phyloP scores from a whole-genome alignment of 2,797 vertebrate species.

The Cuculus canorus region DNA sequence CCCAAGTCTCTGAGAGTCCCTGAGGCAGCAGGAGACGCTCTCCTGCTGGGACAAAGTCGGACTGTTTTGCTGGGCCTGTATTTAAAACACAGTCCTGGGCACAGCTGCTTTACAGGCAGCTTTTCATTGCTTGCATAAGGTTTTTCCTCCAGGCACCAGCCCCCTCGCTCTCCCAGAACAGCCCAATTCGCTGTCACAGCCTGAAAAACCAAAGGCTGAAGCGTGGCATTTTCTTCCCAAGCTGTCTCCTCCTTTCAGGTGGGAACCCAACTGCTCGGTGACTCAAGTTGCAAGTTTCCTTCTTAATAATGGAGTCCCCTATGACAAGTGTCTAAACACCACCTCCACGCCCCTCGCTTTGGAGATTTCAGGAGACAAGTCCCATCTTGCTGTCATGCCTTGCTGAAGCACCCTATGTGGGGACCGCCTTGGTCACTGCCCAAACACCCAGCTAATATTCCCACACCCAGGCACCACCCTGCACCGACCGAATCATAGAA shows the following conservation, averaged over 20 bases:
- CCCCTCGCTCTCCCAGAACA: background rate
- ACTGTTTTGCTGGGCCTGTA: background rate
- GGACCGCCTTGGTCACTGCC: background rate
- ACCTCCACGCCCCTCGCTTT: background rate
- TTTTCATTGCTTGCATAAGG: background rate
- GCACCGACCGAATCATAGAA: no score
- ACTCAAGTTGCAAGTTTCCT: slow-evolving; percentile 3
- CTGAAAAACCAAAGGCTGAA: background rate
- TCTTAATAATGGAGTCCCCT: background rate
- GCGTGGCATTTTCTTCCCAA: background rate
- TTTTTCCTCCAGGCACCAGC: fast-evolving
- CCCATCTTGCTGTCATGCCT: background rate
- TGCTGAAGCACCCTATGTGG: background rate
- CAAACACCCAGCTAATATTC: background rate
- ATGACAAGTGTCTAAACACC: background rate
- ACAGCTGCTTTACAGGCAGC: background rate
- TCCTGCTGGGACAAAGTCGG: fast-evolving
- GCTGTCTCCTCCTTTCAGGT: background rate
- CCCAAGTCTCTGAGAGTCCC: background rate
- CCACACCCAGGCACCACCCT: background rate
- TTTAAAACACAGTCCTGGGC: background rate
- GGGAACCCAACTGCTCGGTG: background rate
- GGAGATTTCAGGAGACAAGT: background rate
- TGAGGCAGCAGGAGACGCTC: background rate
- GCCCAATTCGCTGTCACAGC: background rate